A percentile compares a stretch with the other conserved stretches of the same genome.
These are phyloP conservation scores for Nomada lathburiana DNA, from an alignment of 2,888 invertebrate species.

Conservation along the genomic window DNA sequence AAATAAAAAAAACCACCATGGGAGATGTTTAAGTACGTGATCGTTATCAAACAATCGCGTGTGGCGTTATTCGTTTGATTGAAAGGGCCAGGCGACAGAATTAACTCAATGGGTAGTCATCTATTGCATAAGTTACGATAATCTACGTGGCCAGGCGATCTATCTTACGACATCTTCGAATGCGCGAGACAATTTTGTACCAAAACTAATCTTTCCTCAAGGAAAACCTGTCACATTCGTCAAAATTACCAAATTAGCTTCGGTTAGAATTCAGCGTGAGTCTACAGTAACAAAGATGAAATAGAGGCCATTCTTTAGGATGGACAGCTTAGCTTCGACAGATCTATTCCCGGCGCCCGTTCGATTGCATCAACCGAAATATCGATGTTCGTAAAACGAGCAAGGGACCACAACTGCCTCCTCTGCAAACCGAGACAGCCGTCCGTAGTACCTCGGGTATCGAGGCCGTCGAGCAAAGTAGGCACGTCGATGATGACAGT, in stretches of 20 bases:
- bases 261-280: background rate
- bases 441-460: background rate
- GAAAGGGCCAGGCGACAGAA: too few relatives aligned
- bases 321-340: slow-evolving; percentile 12
- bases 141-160: too few relatives aligned
- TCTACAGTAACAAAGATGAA: background rate
- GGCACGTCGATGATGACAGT: slow-evolving; percentile 5
- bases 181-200: too few relatives aligned
- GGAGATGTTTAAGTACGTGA: too few relatives aligned
- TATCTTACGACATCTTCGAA: too few relatives aligned
- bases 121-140: too few relatives aligned
- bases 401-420: background rate
- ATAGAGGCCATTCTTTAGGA: background rate
- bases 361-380: background rate
- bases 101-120: too few relatives aligned
- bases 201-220: too few relatives aligned
- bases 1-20: too few relatives aligned
- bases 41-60: too few relatives aligned
- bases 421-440: background rate
- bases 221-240: too few relatives aligned
- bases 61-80: too few relatives aligned
- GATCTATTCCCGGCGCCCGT: slow-evolving; percentile 12
- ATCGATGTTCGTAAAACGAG: background rate
- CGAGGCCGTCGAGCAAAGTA: background rate
- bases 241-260: background rate